A percentile compares a stretch with the other conserved stretches of the same genome.
These are phyloP conservation scores for Anastrepha ludens DNA, from an alignment of 1,140 invertebrate genomes.

Conservation along the genomic window DNA sequence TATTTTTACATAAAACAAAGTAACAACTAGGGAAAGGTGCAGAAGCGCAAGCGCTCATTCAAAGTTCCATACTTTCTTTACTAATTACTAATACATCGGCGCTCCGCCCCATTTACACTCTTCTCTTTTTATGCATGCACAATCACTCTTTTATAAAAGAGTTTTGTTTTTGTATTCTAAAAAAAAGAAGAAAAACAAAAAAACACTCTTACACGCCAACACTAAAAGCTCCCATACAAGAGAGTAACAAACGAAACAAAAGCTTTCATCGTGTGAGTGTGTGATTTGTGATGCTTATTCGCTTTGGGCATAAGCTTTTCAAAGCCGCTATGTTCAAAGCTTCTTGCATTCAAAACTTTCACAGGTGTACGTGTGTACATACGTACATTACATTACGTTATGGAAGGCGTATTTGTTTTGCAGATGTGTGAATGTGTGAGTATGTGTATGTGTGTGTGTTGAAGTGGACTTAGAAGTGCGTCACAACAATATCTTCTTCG, in stretches of 20 bases:
- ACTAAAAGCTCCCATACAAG: conserved; percentile 19
- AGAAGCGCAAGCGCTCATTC: neutral
- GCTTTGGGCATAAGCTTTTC: neutral
- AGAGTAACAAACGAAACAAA: neutral
- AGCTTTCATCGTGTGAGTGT: conserved; percentile 42
- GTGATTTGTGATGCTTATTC: neutral
- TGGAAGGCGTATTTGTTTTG: conserved; percentile 55
- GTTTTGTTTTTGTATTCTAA: conserved; percentile 46
- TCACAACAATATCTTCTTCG: conserved; percentile 89
- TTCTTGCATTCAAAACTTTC: neutral
- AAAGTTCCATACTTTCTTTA: neutral
- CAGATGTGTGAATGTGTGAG: conserved; percentile 35
- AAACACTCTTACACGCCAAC: conserved; percentile 8
- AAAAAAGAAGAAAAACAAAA: conserved; percentile 29
- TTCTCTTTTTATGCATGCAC: neutral
- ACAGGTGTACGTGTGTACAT: neutral
- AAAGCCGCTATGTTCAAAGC: neutral
- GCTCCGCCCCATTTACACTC: neutral
- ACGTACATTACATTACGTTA: neutral
- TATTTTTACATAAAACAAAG: conserved; percentile 1
- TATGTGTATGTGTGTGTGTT: conserved; percentile 55
- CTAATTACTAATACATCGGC: neutral
- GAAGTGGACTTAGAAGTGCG: conserved; percentile 80
- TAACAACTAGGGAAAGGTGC: neutral
- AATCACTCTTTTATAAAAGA: neutral